phyloP scores from a whole-genome alignment of 2,797 vertebrate genomes.

The Micromesistius poutassou region DNA sequence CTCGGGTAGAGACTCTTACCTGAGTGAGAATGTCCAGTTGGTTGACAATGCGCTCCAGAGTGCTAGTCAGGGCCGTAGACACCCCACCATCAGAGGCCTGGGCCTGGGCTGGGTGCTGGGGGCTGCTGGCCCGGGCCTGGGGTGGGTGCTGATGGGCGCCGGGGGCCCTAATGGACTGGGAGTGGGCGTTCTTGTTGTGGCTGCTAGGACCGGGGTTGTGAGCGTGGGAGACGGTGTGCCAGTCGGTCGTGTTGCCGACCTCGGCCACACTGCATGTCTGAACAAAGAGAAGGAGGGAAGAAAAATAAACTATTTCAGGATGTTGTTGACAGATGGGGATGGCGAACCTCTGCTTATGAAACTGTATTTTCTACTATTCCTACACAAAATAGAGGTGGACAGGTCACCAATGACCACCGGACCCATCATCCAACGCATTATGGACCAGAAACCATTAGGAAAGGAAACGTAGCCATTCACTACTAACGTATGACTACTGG shows the following conservation, averaged over 20 bases:
- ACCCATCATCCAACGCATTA: not conserved
- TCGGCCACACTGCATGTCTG: not conserved
- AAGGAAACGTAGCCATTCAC: not conserved
- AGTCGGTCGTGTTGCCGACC: not conserved
- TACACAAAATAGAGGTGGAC: not conserved
- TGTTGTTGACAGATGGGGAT: not conserved
- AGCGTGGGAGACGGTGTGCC: not conserved
- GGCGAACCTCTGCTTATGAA: not conserved
- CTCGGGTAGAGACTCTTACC: conserved; percentile 68
- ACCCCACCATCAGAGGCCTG: conserved; percentile 45
- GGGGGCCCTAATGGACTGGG: conserved; percentile 28
- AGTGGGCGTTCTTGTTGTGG: not conserved
- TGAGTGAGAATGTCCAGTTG: conserved; percentile 93
- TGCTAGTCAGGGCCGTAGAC: conserved; percentile 72
- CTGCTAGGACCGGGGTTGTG: not conserved
- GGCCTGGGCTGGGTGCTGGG: conserved; percentile 44
- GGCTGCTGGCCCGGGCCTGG: conserved; percentile 47
- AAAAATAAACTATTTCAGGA: not conserved
- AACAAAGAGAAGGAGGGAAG: not conserved
- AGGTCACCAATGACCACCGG: not conserved
- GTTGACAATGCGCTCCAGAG: conserved; percentile 87
- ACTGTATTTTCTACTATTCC: not conserved
- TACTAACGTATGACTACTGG: not conserved
- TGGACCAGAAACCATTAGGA: not conserved
- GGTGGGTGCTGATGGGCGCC: conserved; percentile 47